A percentile compares a stretch with the other conserved stretches of the same genome.
Conservation (phyloP, 2,113 vertebrate genomes). For the Pluvialis apricaria region DNA sequence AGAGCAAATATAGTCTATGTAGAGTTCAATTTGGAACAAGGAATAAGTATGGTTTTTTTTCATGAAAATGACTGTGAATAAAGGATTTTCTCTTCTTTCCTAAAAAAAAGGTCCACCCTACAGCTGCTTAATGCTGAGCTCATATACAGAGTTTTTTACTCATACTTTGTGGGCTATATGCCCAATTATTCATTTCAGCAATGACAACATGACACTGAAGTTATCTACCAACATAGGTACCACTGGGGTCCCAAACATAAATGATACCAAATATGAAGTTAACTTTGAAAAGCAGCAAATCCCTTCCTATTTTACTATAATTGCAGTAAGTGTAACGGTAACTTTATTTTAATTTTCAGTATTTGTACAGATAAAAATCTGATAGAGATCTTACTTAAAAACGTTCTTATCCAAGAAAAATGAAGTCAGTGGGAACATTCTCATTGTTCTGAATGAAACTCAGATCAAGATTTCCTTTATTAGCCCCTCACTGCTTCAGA, state of each 20-base stretch:
- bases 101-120: too few species aligned
- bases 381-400: neutral
- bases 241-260: neutral
- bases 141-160: neutral
- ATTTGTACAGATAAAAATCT: neutral
- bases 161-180: neutral
- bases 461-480: neutral
- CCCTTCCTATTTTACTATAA: neutral
- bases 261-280: rapidly evolving
- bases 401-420: neutral
- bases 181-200: neutral
- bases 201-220: neutral
- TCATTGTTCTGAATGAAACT: neutral
- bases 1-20: neutral
- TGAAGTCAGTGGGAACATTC: rapidly evolving
- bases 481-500: neutral
- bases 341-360: neutral
- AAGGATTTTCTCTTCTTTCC: neutral
- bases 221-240: neutral
- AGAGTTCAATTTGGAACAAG: neutral
- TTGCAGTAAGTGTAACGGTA: neutral
- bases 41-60: neutral
- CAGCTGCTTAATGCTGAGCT: neutral
- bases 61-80: neutral
- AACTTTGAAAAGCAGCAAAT: neutral